Percentiles rank a stretch among this genome's conserved stretches.
Evolutionary conservation across 2,888 invertebrate genomes (phyloP).

Genomic region (Orchestes rusci): DNA sequence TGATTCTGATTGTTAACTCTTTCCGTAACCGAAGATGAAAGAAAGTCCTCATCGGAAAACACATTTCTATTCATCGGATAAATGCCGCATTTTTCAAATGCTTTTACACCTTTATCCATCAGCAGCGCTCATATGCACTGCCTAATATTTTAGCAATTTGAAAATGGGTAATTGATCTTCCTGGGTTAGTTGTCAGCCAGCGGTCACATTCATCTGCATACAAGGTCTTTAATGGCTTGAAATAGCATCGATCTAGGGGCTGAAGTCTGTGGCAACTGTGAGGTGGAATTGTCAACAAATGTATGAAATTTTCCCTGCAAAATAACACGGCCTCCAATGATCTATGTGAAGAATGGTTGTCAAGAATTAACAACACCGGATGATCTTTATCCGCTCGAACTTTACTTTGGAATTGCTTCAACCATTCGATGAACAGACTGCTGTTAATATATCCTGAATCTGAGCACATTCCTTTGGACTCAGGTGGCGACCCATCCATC

Average conservation of each 20-base stretch:
- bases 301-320: constrained; percentile 7
- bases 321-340: constrained; percentile 1
- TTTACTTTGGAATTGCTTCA: constrained; percentile 1
- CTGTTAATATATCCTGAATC: constrained; percentile 6
- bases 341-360: constrained; percentile 3
- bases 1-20: not conserved
- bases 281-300: constrained; percentile 2
- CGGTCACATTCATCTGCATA: not conserved
- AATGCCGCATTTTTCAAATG: constrained; percentile 3
- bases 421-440: constrained; percentile 1
- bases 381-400: constrained; percentile 2
- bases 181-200: not conserved
- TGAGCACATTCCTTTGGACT: not conserved
- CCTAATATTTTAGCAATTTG: constrained; percentile 3
- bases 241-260: constrained; percentile 2
- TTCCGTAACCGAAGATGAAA: not conserved
- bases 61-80: not conserved
- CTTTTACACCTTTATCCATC: constrained; percentile 1
- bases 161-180: constrained; percentile 4
- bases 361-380: constrained; percentile 1
- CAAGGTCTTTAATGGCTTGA: not conserved
- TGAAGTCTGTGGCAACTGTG: constrained; percentile 7
- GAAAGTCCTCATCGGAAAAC: constrained; percentile 2
- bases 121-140: not conserved
- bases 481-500: not conserved